Percentiles rank a stretch among this genome's conserved stretches.
phyloP scores from a whole-genome alignment of 2,888 invertebrate genomes.

The Lepidonotus clava region DNA sequence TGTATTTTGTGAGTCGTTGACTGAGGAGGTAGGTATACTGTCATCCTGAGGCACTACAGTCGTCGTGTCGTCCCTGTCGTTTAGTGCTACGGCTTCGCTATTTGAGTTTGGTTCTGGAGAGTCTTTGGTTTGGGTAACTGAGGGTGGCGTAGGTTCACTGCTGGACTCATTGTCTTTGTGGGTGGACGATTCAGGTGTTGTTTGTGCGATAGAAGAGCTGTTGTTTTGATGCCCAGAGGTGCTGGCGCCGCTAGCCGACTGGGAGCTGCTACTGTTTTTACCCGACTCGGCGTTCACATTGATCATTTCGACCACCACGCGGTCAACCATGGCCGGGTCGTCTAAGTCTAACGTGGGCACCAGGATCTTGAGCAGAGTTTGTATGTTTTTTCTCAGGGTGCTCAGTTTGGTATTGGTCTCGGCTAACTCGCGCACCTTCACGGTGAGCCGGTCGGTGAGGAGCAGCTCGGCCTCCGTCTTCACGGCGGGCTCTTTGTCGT shows the following conservation, averaged over 20 bases:
- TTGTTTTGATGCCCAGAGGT: background rate
- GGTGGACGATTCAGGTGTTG: background rate
- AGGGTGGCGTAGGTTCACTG: background rate
- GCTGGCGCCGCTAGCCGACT: background rate
- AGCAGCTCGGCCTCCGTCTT: background rate
- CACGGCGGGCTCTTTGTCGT: background rate
- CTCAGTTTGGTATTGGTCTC: constrained; percentile 19
- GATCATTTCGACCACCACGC: constrained; percentile 54
- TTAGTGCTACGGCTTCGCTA: background rate
- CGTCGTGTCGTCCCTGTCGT: background rate
- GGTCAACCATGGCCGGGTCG: constrained; percentile 36
- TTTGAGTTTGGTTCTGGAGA: background rate
- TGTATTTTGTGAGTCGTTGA: background rate
- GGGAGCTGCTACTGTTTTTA: background rate
- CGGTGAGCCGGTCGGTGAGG: background rate
- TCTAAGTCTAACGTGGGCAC: constrained; percentile 41
- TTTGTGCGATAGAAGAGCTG: background rate
- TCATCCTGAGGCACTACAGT: background rate
- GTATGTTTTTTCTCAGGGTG: constrained; percentile 25
- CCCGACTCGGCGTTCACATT: constrained; percentile 6
- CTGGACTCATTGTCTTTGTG: background rate
- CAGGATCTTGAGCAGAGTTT: constrained; percentile 44
- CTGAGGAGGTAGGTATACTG: constrained; percentile 22
- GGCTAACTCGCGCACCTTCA: background rate
- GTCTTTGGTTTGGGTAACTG: background rate